phyloP scores from a whole-genome alignment of 2,888 invertebrate genomes.

The Rhaphigaster nebulosa region DNA sequence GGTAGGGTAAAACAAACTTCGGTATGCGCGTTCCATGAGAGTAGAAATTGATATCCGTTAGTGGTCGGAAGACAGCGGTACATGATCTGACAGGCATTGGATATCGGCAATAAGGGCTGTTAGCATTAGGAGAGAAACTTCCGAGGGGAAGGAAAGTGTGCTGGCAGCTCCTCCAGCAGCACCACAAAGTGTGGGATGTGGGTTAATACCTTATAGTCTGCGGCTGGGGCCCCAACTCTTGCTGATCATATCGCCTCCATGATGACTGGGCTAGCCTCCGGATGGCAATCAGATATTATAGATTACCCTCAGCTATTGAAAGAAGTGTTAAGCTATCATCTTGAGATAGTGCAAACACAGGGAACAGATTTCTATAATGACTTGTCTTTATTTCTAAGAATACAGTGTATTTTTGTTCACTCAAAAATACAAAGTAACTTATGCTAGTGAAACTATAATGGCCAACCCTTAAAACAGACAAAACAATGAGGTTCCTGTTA shows the following conservation, averaged over 20 bases:
- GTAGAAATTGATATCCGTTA: slow-evolving; percentile 16
- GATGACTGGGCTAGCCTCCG: neutral
- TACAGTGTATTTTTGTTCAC: too few species aligned
- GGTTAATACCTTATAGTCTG: slow-evolving; percentile 43
- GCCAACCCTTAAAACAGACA: too few species aligned
- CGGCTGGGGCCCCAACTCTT: neutral
- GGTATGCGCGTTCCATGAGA: slow-evolving; percentile 28
- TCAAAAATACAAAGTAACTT: too few species aligned
- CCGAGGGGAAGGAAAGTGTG: slow-evolving; percentile 15
- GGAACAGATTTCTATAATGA: neutral
- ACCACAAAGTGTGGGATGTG: slow-evolving; percentile 28
- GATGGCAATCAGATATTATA: neutral
- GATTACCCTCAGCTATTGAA: neutral
- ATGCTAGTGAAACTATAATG: too few species aligned
- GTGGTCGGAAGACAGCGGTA: slow-evolving; percentile 37
- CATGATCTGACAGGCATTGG: slow-evolving; percentile 25
- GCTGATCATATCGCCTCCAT: neutral
- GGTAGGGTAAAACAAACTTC: neutral
- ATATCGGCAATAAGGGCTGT: slow-evolving; percentile 29
- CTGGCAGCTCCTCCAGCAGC: neutral
- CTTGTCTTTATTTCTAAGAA: too few species aligned
- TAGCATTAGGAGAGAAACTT: slow-evolving; percentile 42
- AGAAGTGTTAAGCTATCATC: neutral
- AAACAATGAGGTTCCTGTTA: too few species aligned
- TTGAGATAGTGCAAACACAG: neutral